Evolutionary conservation across 2,797 vertebrate species (phyloP), one percentile per base, ranked within the genome.

Genomic region (Amblyraja radiata): DNA sequence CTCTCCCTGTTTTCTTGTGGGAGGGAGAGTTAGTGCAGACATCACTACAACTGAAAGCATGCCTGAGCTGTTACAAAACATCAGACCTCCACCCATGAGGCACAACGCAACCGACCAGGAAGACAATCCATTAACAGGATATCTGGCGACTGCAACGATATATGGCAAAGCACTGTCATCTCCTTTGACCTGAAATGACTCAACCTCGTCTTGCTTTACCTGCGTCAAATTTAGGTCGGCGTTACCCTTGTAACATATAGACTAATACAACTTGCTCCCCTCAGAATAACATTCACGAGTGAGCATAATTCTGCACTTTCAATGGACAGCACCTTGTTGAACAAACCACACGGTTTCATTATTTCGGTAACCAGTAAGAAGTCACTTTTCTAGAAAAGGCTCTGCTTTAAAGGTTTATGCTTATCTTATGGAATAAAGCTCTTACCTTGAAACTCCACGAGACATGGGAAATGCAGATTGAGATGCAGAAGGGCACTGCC

Each of bases 401-500:
- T 14, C 14, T 39, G 39, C 11, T 76, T 92, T 46, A 92, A 54
- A 74, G 28, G 58, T 8, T 90, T 32, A 90, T 32, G 71, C 65
- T 65, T 65, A 90, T 16, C 23, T 74, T 36, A 54, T 39, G 71
- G 68, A 80, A 93, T 25, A 36, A 16, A 93, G 86, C 73, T 83
- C 96, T 96, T 96, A 97, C 97, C 97, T 97, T 97, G 97, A 93
- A 97, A 97, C 95, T 97, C 96, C 36, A 97, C 95, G 80, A 97
- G 95, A 0, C 96, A 96, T 94, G 96, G 95, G 95, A 97, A 97
- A 95, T 97, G 97, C 61, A 97, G 97, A 94, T 97, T 97, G 73
- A 97, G 96, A 94, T 97, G 97, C 3, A 97, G 94, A 1, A 96
- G 97, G 36, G 97, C 97, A 94, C 97, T 97, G 8, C 97, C 97